Conservation (phyloP, 2,113 vertebrate species). For the Lepisosteus osseus region DNA sequence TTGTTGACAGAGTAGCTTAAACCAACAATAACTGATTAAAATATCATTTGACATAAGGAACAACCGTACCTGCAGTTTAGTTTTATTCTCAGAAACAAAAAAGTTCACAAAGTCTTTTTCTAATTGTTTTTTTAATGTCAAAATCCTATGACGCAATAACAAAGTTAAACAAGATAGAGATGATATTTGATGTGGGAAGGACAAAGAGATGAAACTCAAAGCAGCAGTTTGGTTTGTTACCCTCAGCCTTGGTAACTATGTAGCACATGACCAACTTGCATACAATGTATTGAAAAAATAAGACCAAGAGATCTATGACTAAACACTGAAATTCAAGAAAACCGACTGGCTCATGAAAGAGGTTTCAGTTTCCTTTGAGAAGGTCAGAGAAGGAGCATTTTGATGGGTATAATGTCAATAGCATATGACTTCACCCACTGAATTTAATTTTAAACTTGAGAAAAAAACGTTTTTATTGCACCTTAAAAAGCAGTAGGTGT, state of each 20-base stretch:
- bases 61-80: too few relatives aligned
- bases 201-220: neutral
- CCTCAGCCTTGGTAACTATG: neutral
- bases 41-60: too few relatives aligned
- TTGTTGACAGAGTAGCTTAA: too few relatives aligned
- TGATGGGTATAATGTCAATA: neutral
- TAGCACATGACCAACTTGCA: too few relatives aligned
- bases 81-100: too few relatives aligned
- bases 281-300: too few relatives aligned
- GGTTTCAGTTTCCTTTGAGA: constrained; percentile 3
- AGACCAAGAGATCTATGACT: neutral
- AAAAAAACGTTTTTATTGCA: constrained; percentile 1
- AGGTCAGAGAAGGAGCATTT: neutral
- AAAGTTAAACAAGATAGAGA: neutral
- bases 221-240: neutral
- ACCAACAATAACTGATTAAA: too few relatives aligned
- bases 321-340: neutral
- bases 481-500: neutral
- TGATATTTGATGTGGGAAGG: neutral
- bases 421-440: neutral
- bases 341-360: neutral
- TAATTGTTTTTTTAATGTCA: too few relatives aligned
- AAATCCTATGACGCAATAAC: too few relatives aligned
- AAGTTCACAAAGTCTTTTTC: too few relatives aligned
- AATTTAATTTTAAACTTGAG: constrained; percentile 16